These are phyloP conservation scores for Caenorhabditis elegans DNA, from an alignment of 1,140 invertebrate genomes.

Conservation along the genomic window WBcel235 BX284602.5:13465501-13466000, in stretches of 20 bases:
- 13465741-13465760: no score
- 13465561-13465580: not conserved
- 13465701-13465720: slow-evolving; percentile 1
- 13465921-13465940: not conserved
- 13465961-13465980: not conserved
- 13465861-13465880: not conserved
- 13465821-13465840: no score
- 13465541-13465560: not conserved
- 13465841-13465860: no score
- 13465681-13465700: slow-evolving; percentile 10
- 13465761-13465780: no score
- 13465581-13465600: slow-evolving; percentile 2
- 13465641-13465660: not conserved
- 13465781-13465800: no score
- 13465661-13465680: not conserved
- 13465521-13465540: not conserved
- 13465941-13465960: not conserved
- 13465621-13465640: not conserved
- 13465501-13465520: not conserved
- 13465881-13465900: not conserved
- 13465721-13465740: not conserved
- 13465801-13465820: no score
- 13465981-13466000: not conserved
- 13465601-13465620: not conserved
- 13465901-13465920: not conserved